phyloP scores from a whole-genome alignment of 1,140 invertebrate genomes.

The Anadara kagoshimensis region DNA sequence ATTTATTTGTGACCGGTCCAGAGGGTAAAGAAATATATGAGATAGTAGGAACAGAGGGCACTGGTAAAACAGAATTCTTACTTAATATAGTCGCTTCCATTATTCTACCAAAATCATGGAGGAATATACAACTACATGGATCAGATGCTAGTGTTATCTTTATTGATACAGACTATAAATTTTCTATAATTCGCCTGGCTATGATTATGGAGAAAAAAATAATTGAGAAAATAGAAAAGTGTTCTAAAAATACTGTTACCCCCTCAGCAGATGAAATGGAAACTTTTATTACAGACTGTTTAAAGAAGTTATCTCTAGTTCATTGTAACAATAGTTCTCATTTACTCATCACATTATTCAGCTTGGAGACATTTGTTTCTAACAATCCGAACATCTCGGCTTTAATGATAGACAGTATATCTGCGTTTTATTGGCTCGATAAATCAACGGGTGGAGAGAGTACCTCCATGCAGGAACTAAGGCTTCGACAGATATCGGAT shows the following conservation, averaged over 20 bases:
- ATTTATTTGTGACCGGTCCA: conserved; percentile 49
- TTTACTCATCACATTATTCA: conserved; percentile 75
- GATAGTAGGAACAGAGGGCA: conserved; percentile 76
- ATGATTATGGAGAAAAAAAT: conserved; percentile 69
- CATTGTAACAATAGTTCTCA: conserved; percentile 75
- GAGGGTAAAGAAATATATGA: conserved; percentile 76
- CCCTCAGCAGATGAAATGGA: conserved; percentile 50
- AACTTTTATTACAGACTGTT: conserved; percentile 67
- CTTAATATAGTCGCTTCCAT: conserved; percentile 77
- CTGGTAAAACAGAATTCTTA: conserved; percentile 75
- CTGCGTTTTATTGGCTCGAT: conserved; percentile 78
- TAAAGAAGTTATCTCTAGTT: conserved; percentile 75
- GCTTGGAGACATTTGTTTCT: conserved; percentile 73
- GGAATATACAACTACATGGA: conserved; percentile 72
- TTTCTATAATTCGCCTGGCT: conserved; percentile 74
- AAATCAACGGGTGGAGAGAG: conserved; percentile 50
- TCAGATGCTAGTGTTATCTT: conserved; percentile 75
- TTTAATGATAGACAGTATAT: conserved; percentile 78
- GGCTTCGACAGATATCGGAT: conserved; percentile 43
- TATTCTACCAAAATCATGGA: conserved; percentile 75
- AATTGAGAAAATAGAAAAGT: conserved; percentile 10
- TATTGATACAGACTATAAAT: conserved; percentile 79
- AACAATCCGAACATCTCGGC: conserved; percentile 72
- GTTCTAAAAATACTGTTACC: neutral
- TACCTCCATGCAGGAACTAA: conserved; percentile 39